Conservation (phyloP, 2,797 vertebrate species). For the Cygnus olor region DNA sequence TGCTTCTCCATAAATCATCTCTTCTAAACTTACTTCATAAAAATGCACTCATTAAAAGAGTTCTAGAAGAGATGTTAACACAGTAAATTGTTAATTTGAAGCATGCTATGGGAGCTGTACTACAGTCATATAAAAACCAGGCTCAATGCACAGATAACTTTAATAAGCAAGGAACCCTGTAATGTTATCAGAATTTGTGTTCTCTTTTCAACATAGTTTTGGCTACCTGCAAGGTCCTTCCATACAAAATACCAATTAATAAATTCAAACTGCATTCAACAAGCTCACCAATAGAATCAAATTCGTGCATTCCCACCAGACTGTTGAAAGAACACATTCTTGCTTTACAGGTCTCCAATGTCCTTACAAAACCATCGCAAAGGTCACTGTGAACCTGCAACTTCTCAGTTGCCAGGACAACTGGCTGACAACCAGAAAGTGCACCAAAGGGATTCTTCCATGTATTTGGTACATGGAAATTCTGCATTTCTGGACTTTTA, state of each 20-base stretch:
- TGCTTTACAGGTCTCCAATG: not conserved
- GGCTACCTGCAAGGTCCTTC: not conserved
- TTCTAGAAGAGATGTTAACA: not conserved
- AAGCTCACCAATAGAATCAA: not conserved
- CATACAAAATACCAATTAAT: not conserved
- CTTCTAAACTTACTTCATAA: not conserved
- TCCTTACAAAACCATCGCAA: not conserved
- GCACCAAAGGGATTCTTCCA: not conserved
- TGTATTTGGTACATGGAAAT: not conserved
- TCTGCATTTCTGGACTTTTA: not conserved
- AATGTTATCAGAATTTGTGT: not conserved
- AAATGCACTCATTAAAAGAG: not conserved
- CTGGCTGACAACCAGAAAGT: not conserved
- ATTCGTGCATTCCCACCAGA: not conserved
- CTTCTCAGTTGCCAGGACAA: slow-evolving; percentile 21
- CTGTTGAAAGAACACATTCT: not conserved
- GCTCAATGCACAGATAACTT: not conserved
- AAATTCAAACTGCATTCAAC: not conserved
- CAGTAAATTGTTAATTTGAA: not conserved
- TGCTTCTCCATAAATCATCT: not conserved
- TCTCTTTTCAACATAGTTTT: not conserved
- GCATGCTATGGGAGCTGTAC: not conserved
- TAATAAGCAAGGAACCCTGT: not conserved
- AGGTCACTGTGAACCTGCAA: not conserved
- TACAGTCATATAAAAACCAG: not conserved